These are phyloP conservation scores for Hypocryptadius cinnamomeus DNA, from an alignment of 2,113 vertebrate species.

Conservation along the genomic window DNA sequence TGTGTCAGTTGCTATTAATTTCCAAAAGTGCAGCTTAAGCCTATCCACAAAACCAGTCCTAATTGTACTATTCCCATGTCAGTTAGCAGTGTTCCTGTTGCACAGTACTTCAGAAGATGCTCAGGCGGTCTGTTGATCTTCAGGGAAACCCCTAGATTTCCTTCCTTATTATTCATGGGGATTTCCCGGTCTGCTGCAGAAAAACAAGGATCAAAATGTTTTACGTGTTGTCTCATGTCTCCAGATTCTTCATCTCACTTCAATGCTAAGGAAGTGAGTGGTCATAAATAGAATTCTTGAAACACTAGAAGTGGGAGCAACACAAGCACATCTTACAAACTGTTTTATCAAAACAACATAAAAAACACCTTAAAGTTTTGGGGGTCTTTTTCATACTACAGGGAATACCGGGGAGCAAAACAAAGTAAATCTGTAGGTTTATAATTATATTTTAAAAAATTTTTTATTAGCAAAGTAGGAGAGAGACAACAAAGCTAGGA, in stretches of 20 bases:
- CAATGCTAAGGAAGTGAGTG: background rate
- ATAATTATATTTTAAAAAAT: background rate
- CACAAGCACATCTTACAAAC: background rate
- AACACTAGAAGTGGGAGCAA: background rate
- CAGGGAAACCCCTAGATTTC: constrained; percentile 62
- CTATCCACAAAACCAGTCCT: background rate
- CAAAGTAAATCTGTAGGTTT: background rate
- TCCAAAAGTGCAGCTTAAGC: background rate
- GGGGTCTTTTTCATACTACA: background rate
- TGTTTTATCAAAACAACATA: background rate
- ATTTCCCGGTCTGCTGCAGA: constrained; percentile 33
- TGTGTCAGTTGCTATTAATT: background rate
- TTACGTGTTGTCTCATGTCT: background rate
- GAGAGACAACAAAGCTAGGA: background rate
- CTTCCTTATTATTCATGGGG: constrained; percentile 46
- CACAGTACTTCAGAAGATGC: background rate
- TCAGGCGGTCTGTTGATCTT: background rate
- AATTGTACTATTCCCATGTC: background rate
- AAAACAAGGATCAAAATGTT: constrained; percentile 30
- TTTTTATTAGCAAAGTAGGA: background rate
- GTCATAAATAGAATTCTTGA: background rate
- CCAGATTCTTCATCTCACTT: background rate
- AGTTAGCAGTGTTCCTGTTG: background rate
- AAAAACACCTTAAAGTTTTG: background rate
- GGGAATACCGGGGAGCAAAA: background rate